A percentile compares a stretch with the other conserved stretches of the same genome.
These are phyloP conservation scores for Styela plicata DNA, from an alignment of 23 tunicate genomes.

Conservation along the genomic window DNA sequence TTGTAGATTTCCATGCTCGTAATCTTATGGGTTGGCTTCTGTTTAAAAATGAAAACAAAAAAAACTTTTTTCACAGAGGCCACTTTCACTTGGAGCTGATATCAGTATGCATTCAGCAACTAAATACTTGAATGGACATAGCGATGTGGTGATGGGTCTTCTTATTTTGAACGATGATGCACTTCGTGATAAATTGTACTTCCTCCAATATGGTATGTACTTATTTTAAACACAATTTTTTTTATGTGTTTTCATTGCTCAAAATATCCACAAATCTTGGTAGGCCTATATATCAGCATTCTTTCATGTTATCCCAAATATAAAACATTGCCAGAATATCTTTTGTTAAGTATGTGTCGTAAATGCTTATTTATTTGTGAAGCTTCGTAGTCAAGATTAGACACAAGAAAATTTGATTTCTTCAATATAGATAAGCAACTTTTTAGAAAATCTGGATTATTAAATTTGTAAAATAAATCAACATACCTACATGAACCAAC, in stretches of 20 bases:
- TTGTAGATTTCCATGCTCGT: slow-evolving; percentile 73
- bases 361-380: too few relatives aligned
- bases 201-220: slow-evolving; percentile 82
- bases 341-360: too few relatives aligned
- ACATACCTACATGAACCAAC: background rate
- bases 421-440: too few relatives aligned
- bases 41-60: background rate
- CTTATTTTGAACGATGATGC: slow-evolving; percentile 56
- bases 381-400: too few relatives aligned
- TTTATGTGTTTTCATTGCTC: background rate
- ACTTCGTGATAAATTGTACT: slow-evolving; percentile 51
- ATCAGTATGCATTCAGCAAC: slow-evolving; percentile 92
- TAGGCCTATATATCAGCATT: too few relatives aligned
- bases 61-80: slow-evolving; percentile 57
- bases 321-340: too few relatives aligned
- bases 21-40: too few relatives aligned
- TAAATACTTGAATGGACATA: slow-evolving; percentile 98
- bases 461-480: too few relatives aligned
- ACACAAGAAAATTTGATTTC: too few relatives aligned
- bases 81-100: slow-evolving; percentile 85
- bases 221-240: background rate
- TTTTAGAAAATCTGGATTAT: background rate
- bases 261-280: too few relatives aligned
- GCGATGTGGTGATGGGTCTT: slow-evolving; percentile 98
- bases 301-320: too few relatives aligned